These are phyloP conservation scores for Diarsia mendica DNA, from an alignment of 2,888 invertebrate species.

Conservation along the genomic window DNA sequence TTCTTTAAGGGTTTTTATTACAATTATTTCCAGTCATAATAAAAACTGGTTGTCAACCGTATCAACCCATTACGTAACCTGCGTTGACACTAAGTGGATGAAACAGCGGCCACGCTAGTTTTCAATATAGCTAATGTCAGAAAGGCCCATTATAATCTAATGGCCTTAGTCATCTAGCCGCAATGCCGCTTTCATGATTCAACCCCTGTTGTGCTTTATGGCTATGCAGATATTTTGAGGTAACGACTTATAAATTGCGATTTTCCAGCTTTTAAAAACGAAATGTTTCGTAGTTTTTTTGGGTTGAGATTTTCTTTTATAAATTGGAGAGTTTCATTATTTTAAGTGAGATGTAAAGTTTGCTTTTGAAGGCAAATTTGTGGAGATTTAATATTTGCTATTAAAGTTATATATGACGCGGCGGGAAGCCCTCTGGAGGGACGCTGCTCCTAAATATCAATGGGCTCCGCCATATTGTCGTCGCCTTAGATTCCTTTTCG, in stretches of 20 bases:
- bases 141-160: constrained; percentile 69
- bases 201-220: constrained; percentile 59
- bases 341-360: constrained; percentile 23
- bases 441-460: too few species aligned
- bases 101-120: constrained; percentile 62
- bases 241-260: constrained; percentile 58
- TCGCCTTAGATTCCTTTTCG: too few species aligned
- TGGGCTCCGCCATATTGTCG: too few species aligned
- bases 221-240: constrained; percentile 70
- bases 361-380: constrained; percentile 2
- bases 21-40: constrained; percentile 9
- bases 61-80: constrained; percentile 43
- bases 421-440: too few species aligned
- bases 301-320: constrained; percentile 11
- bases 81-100: constrained; percentile 66
- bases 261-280: constrained; percentile 37
- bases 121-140: constrained; percentile 68
- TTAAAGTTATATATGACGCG: too few species aligned
- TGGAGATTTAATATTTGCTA: not conserved
- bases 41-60: constrained; percentile 22
- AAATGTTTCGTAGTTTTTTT: constrained; percentile 31
- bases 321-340: constrained; percentile 25
- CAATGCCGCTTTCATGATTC: constrained; percentile 80
- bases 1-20: not conserved
- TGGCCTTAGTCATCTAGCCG: constrained; percentile 82